Percentiles rank a stretch among this genome's conserved stretches.
phyloP scores from a whole-genome alignment of 2,797 vertebrate genomes.

The Bradypodion ventrale region DNA sequence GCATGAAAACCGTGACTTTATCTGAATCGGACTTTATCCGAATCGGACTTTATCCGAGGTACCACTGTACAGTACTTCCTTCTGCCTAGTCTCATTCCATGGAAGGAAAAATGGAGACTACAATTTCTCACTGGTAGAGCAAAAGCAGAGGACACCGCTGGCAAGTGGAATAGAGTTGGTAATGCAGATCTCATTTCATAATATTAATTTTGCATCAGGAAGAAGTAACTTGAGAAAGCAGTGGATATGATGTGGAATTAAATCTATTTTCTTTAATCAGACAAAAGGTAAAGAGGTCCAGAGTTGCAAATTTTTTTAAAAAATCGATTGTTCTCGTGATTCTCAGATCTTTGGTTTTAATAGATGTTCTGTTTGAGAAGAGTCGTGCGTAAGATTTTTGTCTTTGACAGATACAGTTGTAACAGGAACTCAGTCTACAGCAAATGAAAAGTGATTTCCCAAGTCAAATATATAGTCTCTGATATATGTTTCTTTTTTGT shows the following conservation, averaged over 20 bases:
- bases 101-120: slow-evolving; percentile 17
- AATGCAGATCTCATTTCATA: background rate
- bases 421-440: slow-evolving; percentile 40
- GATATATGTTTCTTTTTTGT: slow-evolving; percentile 39
- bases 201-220: background rate
- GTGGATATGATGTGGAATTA: slow-evolving; percentile 28
- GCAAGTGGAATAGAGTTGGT: background rate
- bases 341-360: slow-evolving; percentile 45
- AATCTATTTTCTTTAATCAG: slow-evolving; percentile 43
- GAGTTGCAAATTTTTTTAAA: slow-evolving; percentile 24
- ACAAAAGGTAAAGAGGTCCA: slow-evolving; percentile 42
- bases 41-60: too few species aligned
- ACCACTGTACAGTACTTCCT: too few species aligned
- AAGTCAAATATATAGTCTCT: slow-evolving; percentile 40
- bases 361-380: background rate
- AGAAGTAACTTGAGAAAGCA: background rate
- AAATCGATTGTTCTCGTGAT: slow-evolving; percentile 22
- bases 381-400: background rate
- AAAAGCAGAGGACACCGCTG: background rate
- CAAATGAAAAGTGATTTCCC: slow-evolving; percentile 56
- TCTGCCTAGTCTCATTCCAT: slow-evolving; percentile 1
- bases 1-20: too few species aligned
- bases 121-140: slow-evolving; percentile 4
- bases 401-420: slow-evolving; percentile 35
- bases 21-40: too few species aligned